Conservation (phyloP, 2,797 vertebrate genomes). For the Silurus lanzhouensis region DNA sequence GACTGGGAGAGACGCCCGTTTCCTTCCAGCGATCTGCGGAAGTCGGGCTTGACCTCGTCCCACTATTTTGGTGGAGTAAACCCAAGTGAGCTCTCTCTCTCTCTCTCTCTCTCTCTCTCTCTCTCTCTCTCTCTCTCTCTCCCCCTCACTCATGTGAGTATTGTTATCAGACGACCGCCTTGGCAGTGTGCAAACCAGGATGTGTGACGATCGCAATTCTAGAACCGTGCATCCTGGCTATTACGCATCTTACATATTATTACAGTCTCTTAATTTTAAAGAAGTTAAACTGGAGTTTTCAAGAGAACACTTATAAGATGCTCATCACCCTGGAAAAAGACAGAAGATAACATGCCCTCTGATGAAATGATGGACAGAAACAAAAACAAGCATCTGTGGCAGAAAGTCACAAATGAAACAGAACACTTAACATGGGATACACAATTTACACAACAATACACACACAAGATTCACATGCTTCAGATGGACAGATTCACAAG, state of each 20-base stretch:
- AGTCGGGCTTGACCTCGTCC: conserved; percentile 51
- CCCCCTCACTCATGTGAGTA: background rate
- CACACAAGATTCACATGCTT: background rate
- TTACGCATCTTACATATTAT: background rate
- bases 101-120: background rate
- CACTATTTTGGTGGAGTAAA: conserved; percentile 25
- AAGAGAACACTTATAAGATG: background rate
- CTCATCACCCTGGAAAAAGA: background rate
- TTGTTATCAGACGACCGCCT: background rate
- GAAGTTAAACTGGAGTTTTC: background rate
- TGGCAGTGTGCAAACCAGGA: background rate
- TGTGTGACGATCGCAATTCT: background rate
- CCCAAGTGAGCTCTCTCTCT: conserved; percentile 20
- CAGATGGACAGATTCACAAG: background rate
- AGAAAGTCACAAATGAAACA: background rate
- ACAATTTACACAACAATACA: background rate
- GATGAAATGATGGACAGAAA: background rate
- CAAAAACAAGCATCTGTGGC: background rate
- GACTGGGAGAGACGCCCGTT: conserved; percentile 43
- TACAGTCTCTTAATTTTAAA: background rate
- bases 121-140: background rate
- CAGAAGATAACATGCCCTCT: background rate
- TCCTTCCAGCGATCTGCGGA: conserved; percentile 53
- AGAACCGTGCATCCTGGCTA: background rate
- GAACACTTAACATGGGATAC: accelerated